Evolutionary conservation across 2,888 invertebrate species (phyloP).

Genomic region (Drosophila merina): DNA sequence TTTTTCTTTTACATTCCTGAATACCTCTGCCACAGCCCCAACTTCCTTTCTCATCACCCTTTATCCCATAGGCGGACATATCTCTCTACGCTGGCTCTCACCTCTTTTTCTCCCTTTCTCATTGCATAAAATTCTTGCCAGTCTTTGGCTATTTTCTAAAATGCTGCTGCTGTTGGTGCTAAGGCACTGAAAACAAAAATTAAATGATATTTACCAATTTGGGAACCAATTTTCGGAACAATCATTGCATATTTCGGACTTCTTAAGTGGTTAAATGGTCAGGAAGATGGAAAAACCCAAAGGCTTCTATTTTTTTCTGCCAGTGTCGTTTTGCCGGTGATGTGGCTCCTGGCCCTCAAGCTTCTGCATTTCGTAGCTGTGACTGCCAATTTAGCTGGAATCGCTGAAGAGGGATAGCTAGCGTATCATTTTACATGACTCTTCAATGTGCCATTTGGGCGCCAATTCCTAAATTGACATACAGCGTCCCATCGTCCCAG

Average conservation of each 20-base stretch:
- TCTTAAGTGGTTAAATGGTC: background rate
- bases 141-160: conserved; percentile 71
- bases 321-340: conserved; percentile 9
- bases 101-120: conserved; percentile 34
- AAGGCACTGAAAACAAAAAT: background rate
- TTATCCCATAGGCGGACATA: background rate
- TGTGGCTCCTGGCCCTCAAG: conserved; percentile 23
- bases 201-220: no score
- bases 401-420: conserved; percentile 57
- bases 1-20: conserved; percentile 67
- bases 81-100: conserved; percentile 2
- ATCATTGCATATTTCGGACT: background rate
- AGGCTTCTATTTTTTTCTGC: background rate
- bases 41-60: conserved; percentile 22
- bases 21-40: conserved; percentile 32
- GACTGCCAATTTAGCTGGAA: conserved; percentile 52
- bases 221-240: background rate
- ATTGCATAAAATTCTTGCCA: conserved; percentile 56
- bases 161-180: conserved; percentile 26
- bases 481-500: conserved; percentile 33
- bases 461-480: conserved; percentile 73
- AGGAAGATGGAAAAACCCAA: background rate
- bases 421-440: conserved; percentile 73
- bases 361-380: conserved; percentile 20
- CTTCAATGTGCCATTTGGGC: conserved; percentile 77